Percentiles rank a stretch among this genome's conserved stretches.
These are phyloP conservation scores for Polia nebulosa DNA, from an alignment of 2,888 invertebrate species.

Conservation along the genomic window DNA sequence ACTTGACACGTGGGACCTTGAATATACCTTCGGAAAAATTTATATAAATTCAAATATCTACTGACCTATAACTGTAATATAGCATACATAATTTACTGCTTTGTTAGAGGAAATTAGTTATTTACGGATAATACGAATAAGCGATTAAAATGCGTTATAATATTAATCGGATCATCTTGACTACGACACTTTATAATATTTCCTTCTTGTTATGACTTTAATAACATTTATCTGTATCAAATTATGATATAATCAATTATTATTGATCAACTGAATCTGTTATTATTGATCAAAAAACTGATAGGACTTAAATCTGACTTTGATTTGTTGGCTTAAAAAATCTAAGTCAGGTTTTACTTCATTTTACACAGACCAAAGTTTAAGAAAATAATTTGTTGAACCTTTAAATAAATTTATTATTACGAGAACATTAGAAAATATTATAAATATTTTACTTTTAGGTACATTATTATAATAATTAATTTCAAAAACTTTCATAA, in stretches of 20 bases:
- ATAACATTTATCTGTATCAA: too few relatives aligned
- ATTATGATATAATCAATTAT: too few relatives aligned
- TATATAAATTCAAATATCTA: slow-evolving; percentile 28
- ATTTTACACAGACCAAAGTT: slow-evolving; percentile 11
- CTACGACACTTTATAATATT: slow-evolving; percentile 9
- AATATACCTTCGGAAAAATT: slow-evolving; percentile 20
- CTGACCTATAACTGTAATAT: slow-evolving; percentile 26
- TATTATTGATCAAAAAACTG: background rate
- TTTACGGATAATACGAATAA: slow-evolving; percentile 28
- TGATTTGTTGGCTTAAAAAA: slow-evolving; percentile 1
- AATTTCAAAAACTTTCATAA: slow-evolving; percentile 65
- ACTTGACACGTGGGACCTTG: slow-evolving; percentile 5
- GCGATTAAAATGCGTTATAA: slow-evolving; percentile 31
- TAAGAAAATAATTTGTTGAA: slow-evolving; percentile 26
- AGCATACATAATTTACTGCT: slow-evolving; percentile 48
- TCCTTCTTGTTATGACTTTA: slow-evolving; percentile 8
- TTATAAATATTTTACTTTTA: slow-evolving; percentile 53
- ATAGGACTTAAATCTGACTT: slow-evolving; percentile 3
- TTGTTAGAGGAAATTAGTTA: slow-evolving; percentile 46
- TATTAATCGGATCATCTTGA: slow-evolving; percentile 17
- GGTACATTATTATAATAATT: slow-evolving; percentile 48
- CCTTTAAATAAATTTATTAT: slow-evolving; percentile 37
- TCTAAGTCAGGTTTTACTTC: background rate
- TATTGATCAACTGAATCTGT: too few relatives aligned
- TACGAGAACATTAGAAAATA: slow-evolving; percentile 40